Evolutionary conservation across 2,797 vertebrate species (phyloP), one percentile per base, ranked within the genome.

Genomic region (Sciaenops ocellatus): DNA sequence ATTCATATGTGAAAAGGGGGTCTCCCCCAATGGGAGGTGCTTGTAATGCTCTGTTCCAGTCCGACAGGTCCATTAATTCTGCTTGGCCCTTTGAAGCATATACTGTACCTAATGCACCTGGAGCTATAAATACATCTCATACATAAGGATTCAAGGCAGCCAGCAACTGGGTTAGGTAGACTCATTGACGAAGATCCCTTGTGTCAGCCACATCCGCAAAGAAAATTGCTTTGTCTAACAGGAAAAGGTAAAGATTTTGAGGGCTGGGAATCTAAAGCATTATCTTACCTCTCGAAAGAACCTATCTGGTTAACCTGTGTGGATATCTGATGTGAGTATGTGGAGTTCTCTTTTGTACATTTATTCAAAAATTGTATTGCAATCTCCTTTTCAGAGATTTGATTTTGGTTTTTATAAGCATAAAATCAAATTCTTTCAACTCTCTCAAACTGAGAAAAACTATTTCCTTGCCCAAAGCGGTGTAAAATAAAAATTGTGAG

Each of bases 41-140:
- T 84, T 48, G 17, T 51, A 50, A 84, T 77, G 80, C 77, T 83
- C 59, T n/a, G 70, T 85, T 87, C 81, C 61, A 69, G 67, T 74
- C 63, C 50, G 92, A 94, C 87, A 86, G 93, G 75, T 73, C 89
- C 91, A 93, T 94, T 92, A 92, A 94, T 95, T 90, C 68, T 91
- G 83, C 84, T 78, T 57, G 70, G 86, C 79, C 89, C 89, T 82
- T 80, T 76, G 82, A 88, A 89, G 85, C 78, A 85, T 79, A 79
- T 76, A 90, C 64, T 70, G 75, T 72, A 90, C 80, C 88, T 85
- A 83, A 91, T 78, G 88, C 93, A 95, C 94, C 95, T 95, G 94
- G 80, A 89, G 90, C 93, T 95, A 96, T 93, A 95, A 95, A 96
- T 95, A 96, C 80, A 90, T 80, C 83, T 89, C 80, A 89, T 90